Base-by-base conservation (phyloP, 2,113 vertebrate species). In the Lophius piscatorius region DNA sequence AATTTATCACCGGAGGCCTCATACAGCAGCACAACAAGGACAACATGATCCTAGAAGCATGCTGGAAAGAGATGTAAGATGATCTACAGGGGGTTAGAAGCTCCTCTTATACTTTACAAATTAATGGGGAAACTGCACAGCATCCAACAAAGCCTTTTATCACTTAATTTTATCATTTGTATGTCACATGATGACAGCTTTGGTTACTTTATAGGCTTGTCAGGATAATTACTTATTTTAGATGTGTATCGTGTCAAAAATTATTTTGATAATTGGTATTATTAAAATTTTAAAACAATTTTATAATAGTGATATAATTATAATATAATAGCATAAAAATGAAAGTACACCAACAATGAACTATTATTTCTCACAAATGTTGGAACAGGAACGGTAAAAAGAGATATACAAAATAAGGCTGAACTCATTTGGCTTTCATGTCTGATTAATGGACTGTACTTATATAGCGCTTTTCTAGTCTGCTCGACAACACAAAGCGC, bases 1-100 rank as follows among this genome's bases (percentile, higher is more conserved):
- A 98, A 98, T 98, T 99, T 97, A 98, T 98, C 94, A 95, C 93
- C 90, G 89, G 92, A 93, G 93, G 92, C 93, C 91, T 90, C 90
- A 56, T 65, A 68, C 80, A 79, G 78, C 80, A 81, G 61, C 86
- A 88, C 78, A 91, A 91, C 89, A 92, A 91, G 89, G 90, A 89
- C 90, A 89, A 90, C 84, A 86, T 63, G 81, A 74, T 78, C 47
- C 49, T 47, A 36, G 70, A 78, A 61, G 59, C 29, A 60, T 49
- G 67, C 48, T 48, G 48, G 42, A 52, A 62, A 69, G 76, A 69
- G 78, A 73, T 62, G 75, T 46, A 52, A 62, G 70, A 81, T 59
- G 79, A 70, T 61, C 59, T 75, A 61, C 70, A 65, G 71, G 72
- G 70, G 69, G 57, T 50, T 57, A 24, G 29, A 52, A 46, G 31